Evolutionary conservation across 2,888 invertebrate genomes (phyloP), one percentile per base, ranked within the genome.

Genomic region (Chelonus formosanus): DNA sequence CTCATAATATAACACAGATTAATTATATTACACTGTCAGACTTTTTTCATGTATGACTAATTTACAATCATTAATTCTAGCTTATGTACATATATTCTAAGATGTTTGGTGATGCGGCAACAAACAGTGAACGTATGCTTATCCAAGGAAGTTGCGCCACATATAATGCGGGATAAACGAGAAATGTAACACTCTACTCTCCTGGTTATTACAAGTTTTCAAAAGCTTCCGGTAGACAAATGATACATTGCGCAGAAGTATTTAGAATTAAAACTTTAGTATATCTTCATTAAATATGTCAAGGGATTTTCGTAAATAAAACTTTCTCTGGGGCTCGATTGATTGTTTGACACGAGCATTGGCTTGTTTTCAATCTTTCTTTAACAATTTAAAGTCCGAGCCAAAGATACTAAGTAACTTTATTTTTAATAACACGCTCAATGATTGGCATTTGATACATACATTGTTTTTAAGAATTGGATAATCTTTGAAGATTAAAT

Each of bases 141-240:
- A 52, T 52, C 52, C 8, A 6, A 31, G 32, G 8, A 52, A 52
- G 34, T 52, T 52, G 32, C 52, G 52, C 52, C 52, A 52, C 32
- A 32, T 5, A 5, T 5, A 40, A 5, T 32, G 52, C 52, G 20
- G 52, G 32, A 52, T 52, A 8, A 52, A 52, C 52, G 52, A 52
- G 52, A 52, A 52, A 32, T 40, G 40, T 40, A 52, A 52, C 8
- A 52, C 34, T 6, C 32, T 40, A 40, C 40, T 40, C 40, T 40
- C 6, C 40, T 40, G 40, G 40, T 5, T 40, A 40, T 20, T 2
- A 48, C 3, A 48, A 2, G 5, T 48, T 20, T 48, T 20, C 4
- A 52, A 32, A 52, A 32, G 34, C 8, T 52, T 52, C 52, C 52
- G 52, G 52, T 4, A 8, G 3, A 48, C 48, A 48, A 48, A 48